Percentiles rank a stretch among this genome's conserved stretches.
Conservation (phyloP, 92 coral and sea anemone species). For the Virgularia gustaviana region DNA sequence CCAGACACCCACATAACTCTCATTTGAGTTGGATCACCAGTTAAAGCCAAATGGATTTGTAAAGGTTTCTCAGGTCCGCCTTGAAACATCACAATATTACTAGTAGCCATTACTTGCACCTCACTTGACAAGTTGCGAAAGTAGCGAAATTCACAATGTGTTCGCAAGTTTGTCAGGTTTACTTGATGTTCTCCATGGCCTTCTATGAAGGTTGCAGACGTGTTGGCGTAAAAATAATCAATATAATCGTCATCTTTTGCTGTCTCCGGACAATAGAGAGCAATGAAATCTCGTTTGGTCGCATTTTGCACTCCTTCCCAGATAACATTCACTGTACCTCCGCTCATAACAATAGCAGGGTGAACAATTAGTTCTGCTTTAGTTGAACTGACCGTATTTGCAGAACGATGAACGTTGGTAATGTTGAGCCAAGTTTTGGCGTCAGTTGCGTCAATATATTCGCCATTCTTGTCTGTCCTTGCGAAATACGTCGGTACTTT, state of each 20-base stretch:
- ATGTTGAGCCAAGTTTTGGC: conserved; percentile 5
- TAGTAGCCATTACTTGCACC: conserved; percentile 28
- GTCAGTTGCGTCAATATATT: conserved; percentile 9
- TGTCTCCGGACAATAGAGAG: conserved; percentile 74
- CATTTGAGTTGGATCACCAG: conserved; percentile 38
- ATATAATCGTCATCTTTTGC: conserved; percentile 61
- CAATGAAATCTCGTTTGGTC: conserved; percentile 57
- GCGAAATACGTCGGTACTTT: conserved; percentile 26
- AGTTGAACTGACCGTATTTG: not conserved
- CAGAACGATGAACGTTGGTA: not conserved
- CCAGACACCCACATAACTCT: conserved; percentile 45
- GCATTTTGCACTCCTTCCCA: conserved; percentile 65
- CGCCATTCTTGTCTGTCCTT: conserved; percentile 27
- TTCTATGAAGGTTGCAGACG: conserved; percentile 47
- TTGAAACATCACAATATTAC: conserved; percentile 27
- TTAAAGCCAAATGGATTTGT: conserved; percentile 38
- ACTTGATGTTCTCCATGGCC: conserved; percentile 47
- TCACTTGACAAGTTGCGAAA: conserved; percentile 27
- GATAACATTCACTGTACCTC: conserved; percentile 60
- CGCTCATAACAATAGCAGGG: conserved; percentile 63
- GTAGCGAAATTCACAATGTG: conserved; percentile 50
- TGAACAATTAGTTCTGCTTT: conserved; percentile 36
- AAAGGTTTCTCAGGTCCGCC: conserved; percentile 28
- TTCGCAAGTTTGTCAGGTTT: conserved; percentile 37
- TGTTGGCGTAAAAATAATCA: conserved; percentile 58